Percentiles rank a stretch among this genome's conserved stretches.
Conservation (phyloP, 2,797 vertebrate genomes). For the Eurystomus glaucurus region DNA sequence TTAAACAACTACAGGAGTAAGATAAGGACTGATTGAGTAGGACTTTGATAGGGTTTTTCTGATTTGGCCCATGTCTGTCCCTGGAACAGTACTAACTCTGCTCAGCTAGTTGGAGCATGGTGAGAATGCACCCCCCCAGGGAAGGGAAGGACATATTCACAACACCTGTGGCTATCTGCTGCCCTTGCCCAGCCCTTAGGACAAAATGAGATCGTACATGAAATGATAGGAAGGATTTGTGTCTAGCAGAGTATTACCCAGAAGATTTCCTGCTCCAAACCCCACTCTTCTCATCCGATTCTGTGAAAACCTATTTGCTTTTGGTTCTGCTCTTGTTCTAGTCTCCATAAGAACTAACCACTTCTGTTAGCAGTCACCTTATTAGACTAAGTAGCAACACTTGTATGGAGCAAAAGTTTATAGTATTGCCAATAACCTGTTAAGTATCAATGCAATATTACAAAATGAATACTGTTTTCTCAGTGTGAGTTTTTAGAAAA, state of each 20-base stretch:
- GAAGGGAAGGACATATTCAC: neutral
- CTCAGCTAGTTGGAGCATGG: neutral
- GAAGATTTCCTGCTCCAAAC: neutral
- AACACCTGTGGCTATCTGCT: accelerated
- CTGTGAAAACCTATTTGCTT: neutral
- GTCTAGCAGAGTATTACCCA: neutral
- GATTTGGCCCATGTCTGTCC: accelerated
- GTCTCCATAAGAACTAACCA: neutral
- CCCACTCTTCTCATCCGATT: neutral
- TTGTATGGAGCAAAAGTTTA: neutral
- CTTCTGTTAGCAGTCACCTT: neutral
- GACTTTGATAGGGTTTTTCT: neutral
- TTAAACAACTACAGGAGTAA: neutral
- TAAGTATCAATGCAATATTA: neutral
- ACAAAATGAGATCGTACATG: neutral
- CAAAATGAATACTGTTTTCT: neutral
- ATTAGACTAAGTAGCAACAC: neutral
- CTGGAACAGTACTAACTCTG: neutral
- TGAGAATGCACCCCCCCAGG: neutral
- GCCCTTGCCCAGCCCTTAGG: neutral
- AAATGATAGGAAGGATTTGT: neutral
- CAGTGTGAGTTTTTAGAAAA: neutral
- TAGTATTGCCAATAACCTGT: neutral
- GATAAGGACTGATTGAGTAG: neutral
- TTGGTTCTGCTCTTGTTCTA: neutral